Evolutionary conservation across 2,797 vertebrate genomes (phyloP).

Genomic region (Bradypodion pumilum): DNA sequence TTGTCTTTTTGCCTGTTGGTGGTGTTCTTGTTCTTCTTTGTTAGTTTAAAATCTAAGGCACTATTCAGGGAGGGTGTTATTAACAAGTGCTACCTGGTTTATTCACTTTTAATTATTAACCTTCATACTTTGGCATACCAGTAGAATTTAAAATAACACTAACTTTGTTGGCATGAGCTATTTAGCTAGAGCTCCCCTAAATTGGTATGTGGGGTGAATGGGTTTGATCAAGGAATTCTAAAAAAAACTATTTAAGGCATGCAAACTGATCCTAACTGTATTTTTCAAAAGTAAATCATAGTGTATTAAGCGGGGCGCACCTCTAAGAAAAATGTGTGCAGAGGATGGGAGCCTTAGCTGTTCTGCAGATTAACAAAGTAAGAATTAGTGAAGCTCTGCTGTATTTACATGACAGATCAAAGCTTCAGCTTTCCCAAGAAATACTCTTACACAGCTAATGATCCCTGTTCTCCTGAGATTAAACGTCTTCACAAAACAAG

Average conservation of each 20-base stretch:
- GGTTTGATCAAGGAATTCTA: slow-evolving; percentile 29
- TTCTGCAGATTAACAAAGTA: slow-evolving; percentile 66
- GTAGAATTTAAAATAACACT: slow-evolving; percentile 10
- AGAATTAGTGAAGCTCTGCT: slow-evolving; percentile 63
- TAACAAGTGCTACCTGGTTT: neutral
- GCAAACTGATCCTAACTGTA: neutral
- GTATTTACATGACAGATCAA: slow-evolving; percentile 66
- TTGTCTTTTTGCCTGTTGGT: neutral
- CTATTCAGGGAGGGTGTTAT: neutral
- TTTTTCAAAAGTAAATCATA: neutral
- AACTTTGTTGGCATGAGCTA: slow-evolving; percentile 12
- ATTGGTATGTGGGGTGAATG: slow-evolving; percentile 9
- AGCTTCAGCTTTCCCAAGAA: slow-evolving; percentile 53
- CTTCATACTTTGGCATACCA: neutral
- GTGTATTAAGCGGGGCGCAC: neutral
- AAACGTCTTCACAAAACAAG: slow-evolving; percentile 54
- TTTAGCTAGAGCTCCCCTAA: slow-evolving; percentile 42
- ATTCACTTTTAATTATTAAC: slow-evolving; percentile 30
- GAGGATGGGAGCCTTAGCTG: slow-evolving; percentile 26
- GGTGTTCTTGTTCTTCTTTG: neutral
- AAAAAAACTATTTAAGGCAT: slow-evolving; percentile 32
- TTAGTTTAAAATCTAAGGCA: slow-evolving; percentile 13
- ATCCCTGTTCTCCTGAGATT: slow-evolving; percentile 62
- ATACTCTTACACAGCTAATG: slow-evolving; percentile 60
- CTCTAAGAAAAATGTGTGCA: neutral